Evolutionary conservation across 2,797 vertebrate species (phyloP), one percentile per base, ranked within the genome.

Genomic region (Taenioides sp.): DNA sequence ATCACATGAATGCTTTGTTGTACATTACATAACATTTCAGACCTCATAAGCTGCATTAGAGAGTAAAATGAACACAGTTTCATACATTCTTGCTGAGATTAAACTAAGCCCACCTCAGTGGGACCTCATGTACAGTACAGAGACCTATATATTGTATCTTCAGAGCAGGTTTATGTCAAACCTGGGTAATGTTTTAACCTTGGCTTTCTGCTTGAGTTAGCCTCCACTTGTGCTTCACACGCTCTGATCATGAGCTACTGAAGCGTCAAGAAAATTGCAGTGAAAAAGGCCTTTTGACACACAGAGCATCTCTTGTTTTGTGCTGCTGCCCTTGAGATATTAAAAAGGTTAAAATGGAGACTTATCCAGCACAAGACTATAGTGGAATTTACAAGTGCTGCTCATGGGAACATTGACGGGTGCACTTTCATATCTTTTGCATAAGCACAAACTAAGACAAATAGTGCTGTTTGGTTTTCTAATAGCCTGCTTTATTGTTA

Each of bases 241-340:
- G 77, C 84, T 92, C 85, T 68, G 81, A 90, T 93, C 93, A 94
- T 93, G 91, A 92, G 94, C 89, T 85, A 74, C 75, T 79, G 72
- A 71, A 76, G 34, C 25, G 4, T 84, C 84, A 54, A 82, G 65
- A 65, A 25, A 31, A 67, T 50, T 61, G 58, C 22, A 70, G 62
- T 5, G 20, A 20, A 20, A 68, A 78, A 12, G 43, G 50, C 60
- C 65, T 62, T 55, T 74, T n/a, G 65, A 27, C 22, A 31, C 75
- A 93, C 89, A 94, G 86, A 88, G 92, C 77, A 31, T 59, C 86
- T 73, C 71, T 92, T 93, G 92, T 94, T 83, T 62, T 61, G 57
- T 9, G 7, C 9, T 68, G 83, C 58, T 84, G 86, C 89, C 89
- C 88, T 76, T 5, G 63, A 92, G 92, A 73, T 67, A 84, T 79